Base-by-base conservation (phyloP, 2,113 vertebrate genomes). In the Ageneiosus marmoratus region DNA sequence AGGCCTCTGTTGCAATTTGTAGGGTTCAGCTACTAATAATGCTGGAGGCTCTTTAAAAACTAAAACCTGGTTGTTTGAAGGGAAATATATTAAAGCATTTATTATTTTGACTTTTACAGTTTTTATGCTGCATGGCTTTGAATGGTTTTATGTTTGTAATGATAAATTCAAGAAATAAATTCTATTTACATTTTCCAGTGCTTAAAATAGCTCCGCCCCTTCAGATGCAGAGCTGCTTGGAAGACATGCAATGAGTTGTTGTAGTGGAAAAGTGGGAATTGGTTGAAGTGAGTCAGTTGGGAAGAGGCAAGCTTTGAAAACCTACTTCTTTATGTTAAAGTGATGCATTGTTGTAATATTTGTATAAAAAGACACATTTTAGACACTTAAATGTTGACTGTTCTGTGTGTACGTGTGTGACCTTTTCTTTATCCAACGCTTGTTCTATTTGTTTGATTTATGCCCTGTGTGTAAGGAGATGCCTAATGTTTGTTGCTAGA, bases 401-500 rank as follows among this genome's bases (percentile, higher is more conserved):
- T 41, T 78, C 15, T 16, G 34, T 27, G 18, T 60, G 75, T 48
- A 12, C 2, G 34, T 51, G 5, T 67, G 46, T 53, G 46, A 15
- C 29, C 1, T 34, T 34, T 51, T 75, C 29, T 16, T 51, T 46
- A 18, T 53, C 27, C 46, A 32, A 7, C 0, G 29, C 20, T n/a
- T 5, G 34, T 84, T 77, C 34, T 58, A 56, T 78, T 22, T 29
- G 48, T 78, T 62, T 84, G 63, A 76, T 73, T 53, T 32, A 29
- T 20, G 5, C 7, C 34, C 44, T 44, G n/a, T 18, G 67, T 51
- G 60, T 46, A 44, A 70, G 65, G 67, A 48, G 70, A 87, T 73
- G 80, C 77, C 87, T 84, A 73, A 73, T 86, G 81, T 84, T 86
- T 85, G 73, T 87, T 88, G 79, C 82, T 76, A 34, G 75, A 76